A percentile compares a stretch with the other conserved stretches of the same genome.
Conservation (phyloP, 2,113 vertebrate species). For the Channa argus region DNA sequence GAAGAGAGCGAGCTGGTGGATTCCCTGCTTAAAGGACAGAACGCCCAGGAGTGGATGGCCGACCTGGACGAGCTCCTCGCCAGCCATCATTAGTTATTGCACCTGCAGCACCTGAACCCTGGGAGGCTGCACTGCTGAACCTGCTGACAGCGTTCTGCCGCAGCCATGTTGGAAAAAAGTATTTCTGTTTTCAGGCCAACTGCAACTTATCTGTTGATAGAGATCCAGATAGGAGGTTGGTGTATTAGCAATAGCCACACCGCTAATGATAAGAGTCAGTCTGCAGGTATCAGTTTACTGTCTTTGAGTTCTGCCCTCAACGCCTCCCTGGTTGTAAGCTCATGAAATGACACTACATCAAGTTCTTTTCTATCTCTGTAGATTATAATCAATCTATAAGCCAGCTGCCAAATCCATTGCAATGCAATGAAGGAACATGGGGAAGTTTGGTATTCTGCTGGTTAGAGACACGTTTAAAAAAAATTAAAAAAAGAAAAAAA, state of each 20-base stretch:
- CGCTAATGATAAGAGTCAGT: background rate
- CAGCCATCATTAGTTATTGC: conserved; percentile 83
- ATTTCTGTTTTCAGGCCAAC: background rate
- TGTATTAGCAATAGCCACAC: background rate
- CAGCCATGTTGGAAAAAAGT: background rate
- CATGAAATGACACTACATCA: background rate
- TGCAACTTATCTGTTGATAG: background rate
- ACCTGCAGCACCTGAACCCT: conserved; percentile 10
- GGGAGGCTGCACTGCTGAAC: background rate
- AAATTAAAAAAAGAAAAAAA: no score
- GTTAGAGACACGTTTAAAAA: no score
- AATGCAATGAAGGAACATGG: background rate
- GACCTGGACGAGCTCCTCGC: conserved; percentile 95
- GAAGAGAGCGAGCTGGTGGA: conserved; percentile 94
- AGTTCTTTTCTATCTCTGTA: no score
- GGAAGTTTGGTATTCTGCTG: background rate
- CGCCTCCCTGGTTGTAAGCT: no score
- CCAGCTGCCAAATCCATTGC: conserved; percentile 9
- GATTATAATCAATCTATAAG: background rate
- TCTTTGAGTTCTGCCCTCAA: background rate
- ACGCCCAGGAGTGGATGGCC: conserved; percentile 97
- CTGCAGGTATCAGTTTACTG: no score
- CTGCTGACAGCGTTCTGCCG: background rate
- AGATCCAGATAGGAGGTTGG: background rate
- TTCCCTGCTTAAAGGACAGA: conserved; percentile 94